Percentiles rank a stretch among this genome's conserved stretches.
These are phyloP conservation scores for Oncorhynchus tshawytscha DNA, from an alignment of 2,113 vertebrate species.

Conservation along the genomic window DNA sequence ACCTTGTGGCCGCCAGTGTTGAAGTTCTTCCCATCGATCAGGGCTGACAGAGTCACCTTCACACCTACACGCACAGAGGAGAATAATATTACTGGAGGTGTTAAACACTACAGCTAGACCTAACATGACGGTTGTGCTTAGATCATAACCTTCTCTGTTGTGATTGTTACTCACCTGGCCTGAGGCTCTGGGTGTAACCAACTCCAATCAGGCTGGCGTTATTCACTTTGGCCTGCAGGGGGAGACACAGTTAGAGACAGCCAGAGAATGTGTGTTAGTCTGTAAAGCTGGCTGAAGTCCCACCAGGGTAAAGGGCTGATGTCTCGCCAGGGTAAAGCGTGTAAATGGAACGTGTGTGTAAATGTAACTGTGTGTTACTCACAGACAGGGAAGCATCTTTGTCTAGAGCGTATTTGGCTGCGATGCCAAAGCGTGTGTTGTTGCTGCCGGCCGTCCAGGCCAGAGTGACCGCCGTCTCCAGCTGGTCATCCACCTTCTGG, in stretches of 20 bases:
- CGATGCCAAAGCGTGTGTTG: constrained; percentile 95
- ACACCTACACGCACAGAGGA: constrained; percentile 74
- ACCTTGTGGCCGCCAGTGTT: constrained; percentile 92
- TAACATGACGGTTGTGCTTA: not conserved
- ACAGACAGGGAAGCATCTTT: constrained; percentile 85
- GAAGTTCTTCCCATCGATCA: constrained; percentile 96
- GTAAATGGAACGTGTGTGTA: not conserved
- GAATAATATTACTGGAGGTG: not conserved
- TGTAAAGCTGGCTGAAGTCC: not conserved
- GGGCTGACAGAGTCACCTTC: constrained; percentile 90
- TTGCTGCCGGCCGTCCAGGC: constrained; percentile 97
- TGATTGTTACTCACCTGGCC: constrained; percentile 76
- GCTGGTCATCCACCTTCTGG: constrained; percentile 88
- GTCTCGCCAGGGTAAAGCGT: not conserved
- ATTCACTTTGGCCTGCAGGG: constrained; percentile 89
- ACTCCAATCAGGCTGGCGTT: constrained; percentile 95
- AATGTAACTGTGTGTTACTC: constrained; percentile 53
- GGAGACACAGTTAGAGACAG: not conserved
- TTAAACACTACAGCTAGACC: not conserved
- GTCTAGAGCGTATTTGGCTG: constrained; percentile 89
- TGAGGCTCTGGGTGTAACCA: constrained; percentile 89
- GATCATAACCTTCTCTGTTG: not conserved
- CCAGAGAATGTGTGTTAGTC: not conserved
- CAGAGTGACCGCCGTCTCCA: constrained; percentile 90
- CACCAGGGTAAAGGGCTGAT: not conserved